phyloP scores from a whole-genome alignment of 2,113 vertebrate species.

The Oxygymnocypris stewartii region DNA sequence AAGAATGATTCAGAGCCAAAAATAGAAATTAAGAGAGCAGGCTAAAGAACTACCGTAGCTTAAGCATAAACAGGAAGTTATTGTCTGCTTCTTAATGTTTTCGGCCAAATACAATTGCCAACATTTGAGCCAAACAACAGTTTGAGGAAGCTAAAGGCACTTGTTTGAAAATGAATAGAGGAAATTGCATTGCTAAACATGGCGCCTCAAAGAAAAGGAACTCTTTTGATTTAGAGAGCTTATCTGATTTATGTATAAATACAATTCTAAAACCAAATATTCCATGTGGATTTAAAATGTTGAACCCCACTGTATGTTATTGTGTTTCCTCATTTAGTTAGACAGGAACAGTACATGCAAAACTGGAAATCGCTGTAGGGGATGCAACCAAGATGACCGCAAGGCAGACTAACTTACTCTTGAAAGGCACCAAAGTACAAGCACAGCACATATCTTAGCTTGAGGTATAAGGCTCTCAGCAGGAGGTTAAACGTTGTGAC shows the following conservation, averaged over 20 bases:
- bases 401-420: background rate
- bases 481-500: background rate
- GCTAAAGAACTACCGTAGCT: background rate
- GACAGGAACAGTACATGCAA: background rate
- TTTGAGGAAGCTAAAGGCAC: background rate
- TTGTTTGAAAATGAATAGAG: background rate
- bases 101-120: constrained; percentile 1
- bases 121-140: background rate
- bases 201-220: background rate
- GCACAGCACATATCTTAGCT: background rate
- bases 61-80: constrained; percentile 26
- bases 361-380: background rate
- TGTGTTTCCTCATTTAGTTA: background rate
- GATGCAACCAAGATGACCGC: background rate
- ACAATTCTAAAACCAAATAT: background rate
- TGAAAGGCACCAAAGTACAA: constrained; percentile 3
- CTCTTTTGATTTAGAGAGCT: background rate
- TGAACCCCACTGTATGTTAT: background rate
- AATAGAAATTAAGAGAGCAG: constrained; percentile 2
- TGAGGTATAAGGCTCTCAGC: background rate
- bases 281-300: background rate
- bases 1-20: constrained; percentile 12
- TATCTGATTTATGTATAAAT: background rate
- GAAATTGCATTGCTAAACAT: background rate
- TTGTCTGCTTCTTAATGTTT: background rate